Percentiles rank a stretch among this genome's conserved stretches.
Evolutionary conservation across 2,888 invertebrate species (phyloP).

Genomic region (Drosophila heteroneura): DNA sequence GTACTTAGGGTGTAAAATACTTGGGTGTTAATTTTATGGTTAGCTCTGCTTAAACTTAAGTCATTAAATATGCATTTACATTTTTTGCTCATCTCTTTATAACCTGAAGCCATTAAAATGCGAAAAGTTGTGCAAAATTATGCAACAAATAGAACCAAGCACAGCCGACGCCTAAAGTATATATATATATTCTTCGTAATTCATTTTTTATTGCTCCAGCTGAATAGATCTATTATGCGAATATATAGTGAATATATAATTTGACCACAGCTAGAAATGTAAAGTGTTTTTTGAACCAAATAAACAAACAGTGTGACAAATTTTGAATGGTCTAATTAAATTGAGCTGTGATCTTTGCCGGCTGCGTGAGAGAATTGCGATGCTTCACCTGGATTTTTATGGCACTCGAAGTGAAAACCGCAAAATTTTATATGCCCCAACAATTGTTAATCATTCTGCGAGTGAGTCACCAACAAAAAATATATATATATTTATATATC

Average conservation of each 20-base stretch:
- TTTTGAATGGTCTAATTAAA: background rate
- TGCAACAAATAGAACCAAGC: background rate
- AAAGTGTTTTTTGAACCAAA: background rate
- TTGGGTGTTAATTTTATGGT: background rate
- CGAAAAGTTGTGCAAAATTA: background rate
- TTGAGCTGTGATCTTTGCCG: conserved; percentile 19
- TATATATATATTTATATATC: conserved; percentile 17
- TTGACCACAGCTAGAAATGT: background rate
- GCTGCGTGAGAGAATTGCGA: background rate
- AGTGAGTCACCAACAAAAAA: conserved; percentile 54
- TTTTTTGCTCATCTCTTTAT: no score
- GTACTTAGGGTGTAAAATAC: background rate
- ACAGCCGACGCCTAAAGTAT: background rate
- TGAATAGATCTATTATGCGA: background rate
- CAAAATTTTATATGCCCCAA: conserved; percentile 36
- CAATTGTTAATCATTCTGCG: conserved; percentile 20
- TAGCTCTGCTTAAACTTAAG: background rate
- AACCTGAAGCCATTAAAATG: background rate
- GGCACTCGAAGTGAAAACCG: conserved; percentile 14
- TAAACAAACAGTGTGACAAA: conserved; percentile 3
- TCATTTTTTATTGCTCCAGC: background rate
- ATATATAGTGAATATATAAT: background rate
- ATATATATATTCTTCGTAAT: background rate
- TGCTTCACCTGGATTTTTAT: conserved; percentile 18
- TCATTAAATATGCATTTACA: background rate